These are phyloP conservation scores for Galerucella calmariensis DNA, from an alignment of 2,888 invertebrate genomes.

Conservation along the genomic window DNA sequence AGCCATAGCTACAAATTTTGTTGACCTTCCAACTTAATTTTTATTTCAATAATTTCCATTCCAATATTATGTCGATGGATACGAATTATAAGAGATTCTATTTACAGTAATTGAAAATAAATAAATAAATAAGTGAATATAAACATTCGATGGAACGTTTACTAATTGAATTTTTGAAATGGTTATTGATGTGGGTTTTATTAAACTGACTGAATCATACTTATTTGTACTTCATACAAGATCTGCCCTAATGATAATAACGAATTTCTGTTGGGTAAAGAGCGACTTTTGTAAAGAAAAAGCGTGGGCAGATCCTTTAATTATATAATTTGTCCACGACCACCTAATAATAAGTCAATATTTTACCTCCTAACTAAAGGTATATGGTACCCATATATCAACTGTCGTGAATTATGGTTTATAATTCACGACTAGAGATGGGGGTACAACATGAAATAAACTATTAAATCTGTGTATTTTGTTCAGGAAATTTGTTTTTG, in stretches of 20 bases:
- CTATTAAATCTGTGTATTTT: no score
- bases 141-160: background rate
- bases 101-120: background rate
- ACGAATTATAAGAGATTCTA: background rate
- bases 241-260: background rate
- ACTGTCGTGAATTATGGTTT: no score
- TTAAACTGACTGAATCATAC: background rate
- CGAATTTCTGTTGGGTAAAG: background rate
- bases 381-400: no score
- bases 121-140: background rate
- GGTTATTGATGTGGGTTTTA: background rate
- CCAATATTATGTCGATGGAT: background rate
- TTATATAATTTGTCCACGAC: no score
- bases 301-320: no score
- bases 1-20: background rate
- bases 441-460: no score
- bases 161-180: background rate
- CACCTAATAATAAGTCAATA: no score
- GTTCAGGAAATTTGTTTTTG: no score
- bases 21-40: constrained; percentile 21
- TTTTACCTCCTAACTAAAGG: no score
- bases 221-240: background rate
- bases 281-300: no score
- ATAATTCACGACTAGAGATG: no score
- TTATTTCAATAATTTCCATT: background rate